Base-by-base conservation (phyloP, 2,113 vertebrate species). In the Tychaedon coryphoeus region DNA sequence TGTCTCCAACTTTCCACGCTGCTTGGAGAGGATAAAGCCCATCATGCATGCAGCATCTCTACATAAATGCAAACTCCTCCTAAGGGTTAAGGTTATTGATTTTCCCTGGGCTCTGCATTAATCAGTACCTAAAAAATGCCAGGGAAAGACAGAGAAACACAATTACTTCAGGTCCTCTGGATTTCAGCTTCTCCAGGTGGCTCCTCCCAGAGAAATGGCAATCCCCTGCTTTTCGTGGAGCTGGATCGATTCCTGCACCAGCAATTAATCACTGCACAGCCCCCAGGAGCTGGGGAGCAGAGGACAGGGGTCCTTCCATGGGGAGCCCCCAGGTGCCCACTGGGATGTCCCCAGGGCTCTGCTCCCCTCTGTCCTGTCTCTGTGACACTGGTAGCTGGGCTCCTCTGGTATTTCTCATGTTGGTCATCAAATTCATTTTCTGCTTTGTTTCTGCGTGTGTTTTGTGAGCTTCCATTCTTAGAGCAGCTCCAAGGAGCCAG, bases 41-140 rank as follows among this genome's bases (percentile, higher is more conserved):
- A 9, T 34, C 24, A 5, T 0, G 2, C 9, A 1, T 4, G 25
- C 71, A 45, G 43, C 43, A 8, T 38, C 51, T 91, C 76, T 92
- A 4, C 89, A 38, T 92, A 90, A 86, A 96, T 84, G 86, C 65
- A 95, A 86, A 51, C 22, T 4, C 95, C 93, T 93, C 67, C 61
- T n/a, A 96, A 84, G 95, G 91, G 94, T 96, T 97, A 95, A 95
- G 14, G 57, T 88, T 96, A 97, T 96, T 91, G 96, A 97, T 98
- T 96, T 96, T 97, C 88, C 77, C 65, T 65, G 54, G 80, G 91
- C 82, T 97, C 66, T 78, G 51, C 88, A 96, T 97, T 97, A 97
- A 97, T 96, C 95, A 96, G 95, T 78, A 94, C 72, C 90, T 97
- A 95, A 97, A 51, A 96, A 96, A 96, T 89, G 71, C 88, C 79